Conservation (phyloP, 2,797 vertebrate species). For the Glyptemys insculpta region DNA sequence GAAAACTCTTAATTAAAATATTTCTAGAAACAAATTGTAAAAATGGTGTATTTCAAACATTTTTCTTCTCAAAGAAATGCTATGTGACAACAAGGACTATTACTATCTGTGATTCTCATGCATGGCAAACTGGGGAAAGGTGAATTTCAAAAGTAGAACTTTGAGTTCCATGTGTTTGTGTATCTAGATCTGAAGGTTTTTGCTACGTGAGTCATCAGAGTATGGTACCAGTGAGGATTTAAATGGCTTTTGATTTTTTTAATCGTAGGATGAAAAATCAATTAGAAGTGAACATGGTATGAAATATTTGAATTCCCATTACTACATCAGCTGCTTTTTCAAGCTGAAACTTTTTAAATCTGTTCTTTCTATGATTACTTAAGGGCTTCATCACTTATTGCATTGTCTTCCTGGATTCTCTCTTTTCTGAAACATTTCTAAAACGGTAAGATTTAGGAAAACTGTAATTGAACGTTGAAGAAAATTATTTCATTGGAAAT, state of each 20-base stretch:
- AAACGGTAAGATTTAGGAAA: neutral
- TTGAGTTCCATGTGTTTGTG: neutral
- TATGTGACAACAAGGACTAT: neutral
- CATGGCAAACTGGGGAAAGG: neutral
- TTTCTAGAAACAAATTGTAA: neutral
- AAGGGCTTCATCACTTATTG: neutral
- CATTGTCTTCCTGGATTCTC: constrained; percentile 8
- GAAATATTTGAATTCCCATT: neutral
- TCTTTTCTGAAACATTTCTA: neutral
- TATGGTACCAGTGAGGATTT: neutral
- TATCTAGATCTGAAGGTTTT: neutral
- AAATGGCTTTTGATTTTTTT: neutral
- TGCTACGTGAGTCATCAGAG: neutral
- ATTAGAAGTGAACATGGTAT: neutral
- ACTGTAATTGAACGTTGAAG: neutral
- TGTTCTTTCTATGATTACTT: neutral
- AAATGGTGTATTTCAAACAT: neutral
- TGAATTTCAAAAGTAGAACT: neutral
- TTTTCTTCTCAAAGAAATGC: neutral
- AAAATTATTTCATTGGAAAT: constrained; percentile 4
- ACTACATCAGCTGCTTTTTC: constrained; percentile 10
- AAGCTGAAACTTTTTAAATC: constrained; percentile 38
- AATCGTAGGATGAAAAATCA: constrained; percentile 4
- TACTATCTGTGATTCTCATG: neutral
- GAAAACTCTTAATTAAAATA: neutral